phyloP scores from a whole-genome alignment of 2,888 invertebrate genomes.

The Diplazon laetatorius region DNA sequence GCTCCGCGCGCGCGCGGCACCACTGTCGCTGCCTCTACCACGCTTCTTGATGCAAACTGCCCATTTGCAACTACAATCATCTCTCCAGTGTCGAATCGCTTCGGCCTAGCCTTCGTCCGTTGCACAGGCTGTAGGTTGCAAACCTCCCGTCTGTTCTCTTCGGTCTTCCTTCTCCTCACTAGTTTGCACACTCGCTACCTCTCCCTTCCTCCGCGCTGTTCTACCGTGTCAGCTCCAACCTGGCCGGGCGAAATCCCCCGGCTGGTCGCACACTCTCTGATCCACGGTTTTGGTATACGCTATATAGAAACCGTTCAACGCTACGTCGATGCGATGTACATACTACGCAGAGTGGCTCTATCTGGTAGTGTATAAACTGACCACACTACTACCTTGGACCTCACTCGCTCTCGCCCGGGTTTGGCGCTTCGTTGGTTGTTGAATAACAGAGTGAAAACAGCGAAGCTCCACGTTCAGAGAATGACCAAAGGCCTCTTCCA shows the following conservation, averaged over 20 bases:
- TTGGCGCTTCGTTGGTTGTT: constrained; percentile 75
- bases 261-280: constrained; percentile 50
- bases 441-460: constrained; percentile 80
- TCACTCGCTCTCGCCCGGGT: constrained; percentile 63
- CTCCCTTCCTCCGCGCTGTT: constrained; percentile 8
- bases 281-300: constrained; percentile 45
- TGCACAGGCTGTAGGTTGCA: constrained; percentile 38
- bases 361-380: constrained; percentile 77
- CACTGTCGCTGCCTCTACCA: constrained; percentile 25
- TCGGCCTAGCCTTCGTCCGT: constrained; percentile 52
- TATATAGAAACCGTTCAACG: constrained; percentile 39
- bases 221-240: constrained; percentile 44
- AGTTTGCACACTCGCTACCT: not conserved
- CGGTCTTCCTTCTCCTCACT: not conserved
- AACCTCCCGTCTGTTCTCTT: constrained; percentile 9
- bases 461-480: constrained; percentile 70
- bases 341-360: constrained; percentile 63
- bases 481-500: constrained; percentile 75
- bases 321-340: constrained; percentile 30
- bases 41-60: constrained; percentile 82
- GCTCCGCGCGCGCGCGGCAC: not conserved
- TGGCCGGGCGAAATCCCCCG: constrained; percentile 55
- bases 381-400: constrained; percentile 70
- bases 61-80: constrained; percentile 82
- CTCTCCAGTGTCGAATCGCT: constrained; percentile 77